Conservation (phyloP, 2,888 invertebrate species). For the Hirtodrosophila confusa region DNA sequence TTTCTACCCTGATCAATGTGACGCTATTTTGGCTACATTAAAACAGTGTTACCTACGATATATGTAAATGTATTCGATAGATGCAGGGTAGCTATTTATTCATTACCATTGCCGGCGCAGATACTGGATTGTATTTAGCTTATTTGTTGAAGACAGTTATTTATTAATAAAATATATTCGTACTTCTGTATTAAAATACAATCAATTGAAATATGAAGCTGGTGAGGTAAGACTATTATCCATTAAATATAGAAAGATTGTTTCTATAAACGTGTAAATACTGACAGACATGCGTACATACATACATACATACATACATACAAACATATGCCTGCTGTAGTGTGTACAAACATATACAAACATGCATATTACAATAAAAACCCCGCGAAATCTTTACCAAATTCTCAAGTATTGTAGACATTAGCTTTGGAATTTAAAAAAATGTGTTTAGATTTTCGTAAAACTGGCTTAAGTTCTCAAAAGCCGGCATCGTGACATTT, state of each 20-base stretch:
- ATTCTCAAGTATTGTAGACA: neutral
- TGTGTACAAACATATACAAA: constrained; percentile 16
- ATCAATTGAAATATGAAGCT: constrained; percentile 58
- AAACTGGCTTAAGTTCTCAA: no score
- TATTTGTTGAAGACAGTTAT: constrained; percentile 5
- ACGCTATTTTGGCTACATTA: constrained; percentile 26
- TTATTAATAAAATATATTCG: neutral
- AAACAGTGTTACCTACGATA: constrained; percentile 20
- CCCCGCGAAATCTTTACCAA: constrained; percentile 3
- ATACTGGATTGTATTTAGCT: constrained; percentile 22
- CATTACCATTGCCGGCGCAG: constrained; percentile 32
- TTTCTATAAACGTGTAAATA: constrained; percentile 3
- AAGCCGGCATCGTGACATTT: no score
- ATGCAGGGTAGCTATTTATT: constrained; percentile 32
- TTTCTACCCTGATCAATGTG: neutral
- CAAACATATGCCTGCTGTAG: neutral
- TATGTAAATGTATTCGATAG: constrained; percentile 13
- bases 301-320: neutral
- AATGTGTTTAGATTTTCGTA: no score
- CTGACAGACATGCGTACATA: neutral
- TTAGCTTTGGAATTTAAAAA: no score
- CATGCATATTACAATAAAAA: constrained; percentile 4
- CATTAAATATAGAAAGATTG: no score
- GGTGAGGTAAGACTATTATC: constrained; percentile 60
- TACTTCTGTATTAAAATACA: constrained; percentile 8